phyloP scores from a whole-genome alignment of 2,888 invertebrate species.

The Sarcophaga rosellei region DNA sequence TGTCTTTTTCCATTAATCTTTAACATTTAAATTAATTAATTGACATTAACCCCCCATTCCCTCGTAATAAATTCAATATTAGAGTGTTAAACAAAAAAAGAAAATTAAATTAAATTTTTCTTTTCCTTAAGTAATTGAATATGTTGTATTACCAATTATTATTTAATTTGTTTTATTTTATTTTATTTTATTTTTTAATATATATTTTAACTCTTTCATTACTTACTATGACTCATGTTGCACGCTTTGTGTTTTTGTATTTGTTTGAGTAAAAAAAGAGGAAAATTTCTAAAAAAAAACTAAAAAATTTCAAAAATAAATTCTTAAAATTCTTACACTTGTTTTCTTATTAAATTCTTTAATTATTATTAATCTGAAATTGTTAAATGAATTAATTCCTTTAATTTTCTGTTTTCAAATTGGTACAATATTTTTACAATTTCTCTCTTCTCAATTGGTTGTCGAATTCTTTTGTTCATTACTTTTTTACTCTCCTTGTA shows the following conservation, averaged over 20 bases:
- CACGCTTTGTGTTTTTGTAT: conserved; percentile 78
- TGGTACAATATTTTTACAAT: conserved; percentile 13
- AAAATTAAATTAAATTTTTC: no score
- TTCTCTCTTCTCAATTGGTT: neutral
- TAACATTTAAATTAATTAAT: conserved; percentile 34
- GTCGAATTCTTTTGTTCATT: conserved; percentile 36
- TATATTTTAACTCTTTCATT: conserved; percentile 53
- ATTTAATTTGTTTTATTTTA: neutral
- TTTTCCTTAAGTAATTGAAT: neutral
- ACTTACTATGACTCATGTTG: conserved; percentile 73
- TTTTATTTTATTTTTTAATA: conserved; percentile 25
- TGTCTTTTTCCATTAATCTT: conserved; percentile 25
- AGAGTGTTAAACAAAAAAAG: no score
- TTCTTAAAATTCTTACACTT: neutral
- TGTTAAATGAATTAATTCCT: conserved; percentile 17
- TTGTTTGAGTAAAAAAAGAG: conserved; percentile 57
- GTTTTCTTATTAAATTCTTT: neutral
- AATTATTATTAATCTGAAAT: neutral
- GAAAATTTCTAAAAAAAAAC: conserved; percentile 19
- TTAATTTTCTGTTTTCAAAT: conserved; percentile 2
- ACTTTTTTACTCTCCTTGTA: conserved; percentile 36
- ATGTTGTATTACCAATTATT: no score
- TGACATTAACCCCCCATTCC: neutral
- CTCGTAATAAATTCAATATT: no score
- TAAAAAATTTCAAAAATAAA: conserved; percentile 19